Evolutionary conservation across 2,888 invertebrate species (phyloP), one percentile per base, ranked within the genome.

Genomic region (Ormia ochracea): DNA sequence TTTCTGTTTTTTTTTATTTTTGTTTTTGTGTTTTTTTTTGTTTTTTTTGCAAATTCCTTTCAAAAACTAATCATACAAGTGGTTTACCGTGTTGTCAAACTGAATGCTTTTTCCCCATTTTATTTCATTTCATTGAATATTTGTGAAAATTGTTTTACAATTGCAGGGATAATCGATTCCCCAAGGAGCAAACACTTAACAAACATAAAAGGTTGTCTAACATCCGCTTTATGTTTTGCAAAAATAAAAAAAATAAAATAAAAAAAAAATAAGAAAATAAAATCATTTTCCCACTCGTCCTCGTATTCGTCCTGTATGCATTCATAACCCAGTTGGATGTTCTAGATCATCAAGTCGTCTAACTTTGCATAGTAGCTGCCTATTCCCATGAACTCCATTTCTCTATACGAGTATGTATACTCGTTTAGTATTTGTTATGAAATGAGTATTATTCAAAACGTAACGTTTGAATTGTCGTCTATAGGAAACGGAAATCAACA

Each of bases 151-250:
- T 88, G 87, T 85, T 88, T 86, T 86, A 88, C 88, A 88, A 88
- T 88, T 88, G 88, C 86, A 84, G 84, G 87, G 85, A 88, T 87
- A 88, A 87, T 88, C 88, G 87, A 88, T 89, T 87, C 87, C 87
- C 89, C 86, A 87, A 88, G 88, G 88, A 87, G 85, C 86, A 84
- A 88, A 88, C 89, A 89, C 88, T 88, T 86, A 79, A 48, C 82
- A 79, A 77, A 74, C 77, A 81, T 68, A 73, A 81, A 82, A 72
- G 72, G 58, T 63, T 77, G 79, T 80, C 72, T 72, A 73, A 77
- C 77, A 77, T 73, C 77, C 77, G 76, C 76, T 77, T 80, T 61
- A 33, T 63, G 23, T 63, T 56, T 41, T 65, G 21, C 14, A 33
- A 36, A 63, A 28, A 14, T 1, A 41, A 61, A 0, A 26, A 48